Conservation (phyloP, 2,888 invertebrate species). For the Chironomus riparius region DNA sequence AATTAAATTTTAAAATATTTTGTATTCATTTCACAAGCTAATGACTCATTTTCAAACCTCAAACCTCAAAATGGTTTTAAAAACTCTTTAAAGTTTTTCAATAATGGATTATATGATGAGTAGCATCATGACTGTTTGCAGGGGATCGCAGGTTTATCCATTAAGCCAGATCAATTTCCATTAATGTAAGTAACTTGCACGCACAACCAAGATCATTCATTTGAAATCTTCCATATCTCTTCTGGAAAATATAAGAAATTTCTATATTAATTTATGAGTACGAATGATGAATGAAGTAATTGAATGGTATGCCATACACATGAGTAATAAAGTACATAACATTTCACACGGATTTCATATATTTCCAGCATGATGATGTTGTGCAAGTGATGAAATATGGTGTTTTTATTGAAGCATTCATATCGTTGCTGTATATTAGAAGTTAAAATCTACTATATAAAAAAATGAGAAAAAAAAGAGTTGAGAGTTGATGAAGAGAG, state of each 20-base stretch:
- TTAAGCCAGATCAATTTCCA: no score
- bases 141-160: no score
- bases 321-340: neutral
- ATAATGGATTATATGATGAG: no score
- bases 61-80: no score
- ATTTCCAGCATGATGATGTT: conserved; percentile 1
- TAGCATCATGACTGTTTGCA: no score
- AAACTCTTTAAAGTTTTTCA: no score
- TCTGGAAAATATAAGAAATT: neutral
- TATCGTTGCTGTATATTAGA: neutral
- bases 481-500: neutral
- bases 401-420: conserved; percentile 16
- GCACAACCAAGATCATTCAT: no score
- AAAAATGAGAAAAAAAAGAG: neutral
- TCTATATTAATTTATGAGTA: neutral
- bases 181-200: no score
- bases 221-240: no score
- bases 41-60: no score
- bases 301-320: neutral
- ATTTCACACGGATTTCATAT: conserved; percentile 25
- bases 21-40: no score
- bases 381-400: conserved; percentile 25
- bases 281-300: neutral
- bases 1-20: no score
- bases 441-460: neutral